Base-by-base conservation (phyloP, 2,888 invertebrate species). In the Lasioglossum leucozonium region DNA sequence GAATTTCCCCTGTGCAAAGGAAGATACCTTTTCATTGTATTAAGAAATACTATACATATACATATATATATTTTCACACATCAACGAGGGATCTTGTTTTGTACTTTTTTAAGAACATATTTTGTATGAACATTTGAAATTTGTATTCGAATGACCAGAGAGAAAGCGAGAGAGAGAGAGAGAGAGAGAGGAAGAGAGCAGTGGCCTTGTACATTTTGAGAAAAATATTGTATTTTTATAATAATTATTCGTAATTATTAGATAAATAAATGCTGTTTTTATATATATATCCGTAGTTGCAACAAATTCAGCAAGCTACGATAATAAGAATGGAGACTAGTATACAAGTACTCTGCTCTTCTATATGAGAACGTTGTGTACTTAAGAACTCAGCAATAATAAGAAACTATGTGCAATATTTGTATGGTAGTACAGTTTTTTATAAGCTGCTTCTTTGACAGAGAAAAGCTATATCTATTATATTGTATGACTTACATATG, bases 101-200 rank as follows among this genome's bases (percentile, higher is more conserved):
- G 88, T 94, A 94, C 92, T 94, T 94, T 94, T 94, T 90, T 94
- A 93, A 93, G 89, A 87, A 92, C 91, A 88, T 91, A 93, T 93
- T 94, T 94, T 93, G 90, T 93, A 92, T 86, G 83, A 84, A 89
- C 80, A 87, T 91, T 91, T 89, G 86, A 82, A 90, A 86, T 89
- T 88, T 93, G 91, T 84, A 88, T 84, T 86, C 90, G 81, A 87
- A 84, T 51, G 77, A 78, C 85, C 83, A 77, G 79, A 82, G 16
- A 30, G 11, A 55, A n/a, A 26, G 51, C 22, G 47, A 47, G 51
- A 22, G 51, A n/a, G 22, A 22, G 51, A 22, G 22, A 51, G 51
- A 51, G n/a, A n/a, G 55, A 55, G 11, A n/a, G 55, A 51, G 22
- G 5, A 58, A 58, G 58, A 30, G 86, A 86, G 91, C 88, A 89